These are phyloP conservation scores for Aphrocallistes beatrix DNA, from an alignment of 37 sponge, comb jelly and placozoan species.

Conservation along the genomic window DNA sequence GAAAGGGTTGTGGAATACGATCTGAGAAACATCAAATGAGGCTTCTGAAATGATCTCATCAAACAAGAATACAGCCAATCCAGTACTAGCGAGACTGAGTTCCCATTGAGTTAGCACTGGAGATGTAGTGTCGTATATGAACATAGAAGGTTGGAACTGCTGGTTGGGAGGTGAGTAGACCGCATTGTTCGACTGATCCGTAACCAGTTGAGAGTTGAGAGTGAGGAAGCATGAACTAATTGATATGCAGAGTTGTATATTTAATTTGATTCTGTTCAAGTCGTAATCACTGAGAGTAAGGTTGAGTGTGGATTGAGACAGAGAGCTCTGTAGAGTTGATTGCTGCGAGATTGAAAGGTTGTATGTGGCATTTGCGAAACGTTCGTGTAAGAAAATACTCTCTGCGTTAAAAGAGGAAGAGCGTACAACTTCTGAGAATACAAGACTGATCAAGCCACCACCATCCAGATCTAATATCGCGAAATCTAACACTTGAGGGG, in stretches of 20 bases:
- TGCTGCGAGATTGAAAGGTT: not conserved
- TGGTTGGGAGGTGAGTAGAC: constrained; percentile 1
- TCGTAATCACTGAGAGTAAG: constrained; percentile 33
- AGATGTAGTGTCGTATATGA: constrained; percentile 54
- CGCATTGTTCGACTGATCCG: constrained; percentile 50
- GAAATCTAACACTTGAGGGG: constrained; percentile 49
- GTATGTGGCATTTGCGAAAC: not conserved
- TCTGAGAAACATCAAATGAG: constrained; percentile 8
- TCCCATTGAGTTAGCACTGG: constrained; percentile 42
- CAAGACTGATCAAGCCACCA: constrained; percentile 5
- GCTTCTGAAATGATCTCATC: constrained; percentile 51
- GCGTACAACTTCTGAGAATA: constrained; percentile 42
- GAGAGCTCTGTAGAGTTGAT: not conserved
- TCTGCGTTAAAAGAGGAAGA: constrained; percentile 41
- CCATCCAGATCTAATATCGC: constrained; percentile 20
- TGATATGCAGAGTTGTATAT: constrained; percentile 49
- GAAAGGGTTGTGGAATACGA: not conserved
- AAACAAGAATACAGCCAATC: constrained; percentile 51
- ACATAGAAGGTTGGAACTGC: constrained; percentile 27
- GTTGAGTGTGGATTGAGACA: constrained; percentile 25
- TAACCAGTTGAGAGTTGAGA: constrained; percentile 23
- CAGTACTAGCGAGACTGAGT: not conserved
- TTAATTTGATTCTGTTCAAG: constrained; percentile 53
- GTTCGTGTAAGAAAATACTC: not conserved
- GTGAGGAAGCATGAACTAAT: not conserved